Evolutionary conservation across 1,140 invertebrate genomes (phyloP).

Genomic region (Cecropterus lyciades): DNA sequence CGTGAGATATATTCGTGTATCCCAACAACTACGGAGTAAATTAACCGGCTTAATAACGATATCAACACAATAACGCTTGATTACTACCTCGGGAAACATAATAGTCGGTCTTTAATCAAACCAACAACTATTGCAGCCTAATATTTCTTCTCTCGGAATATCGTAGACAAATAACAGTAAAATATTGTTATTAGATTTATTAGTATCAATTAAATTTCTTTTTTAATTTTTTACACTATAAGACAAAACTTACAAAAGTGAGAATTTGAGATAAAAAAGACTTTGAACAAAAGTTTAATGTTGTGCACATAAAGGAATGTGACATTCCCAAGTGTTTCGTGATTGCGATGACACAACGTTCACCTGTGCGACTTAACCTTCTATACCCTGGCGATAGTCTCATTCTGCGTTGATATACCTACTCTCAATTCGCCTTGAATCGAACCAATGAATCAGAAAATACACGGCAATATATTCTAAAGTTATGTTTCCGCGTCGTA

Average conservation of each 20-base stretch:
- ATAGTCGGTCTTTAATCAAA: not conserved
- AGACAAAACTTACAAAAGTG: not conserved
- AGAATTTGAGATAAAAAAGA: not conserved
- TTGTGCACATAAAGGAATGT: conserved; percentile 24
- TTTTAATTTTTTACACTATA: not conserved
- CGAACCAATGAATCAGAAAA: conserved; percentile 30
- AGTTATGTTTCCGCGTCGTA: conserved; percentile 28
- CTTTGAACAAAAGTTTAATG: conserved; percentile 16
- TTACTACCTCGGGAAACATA: conserved; percentile 13
- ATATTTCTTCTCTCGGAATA: no score
- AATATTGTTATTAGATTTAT: not conserved
- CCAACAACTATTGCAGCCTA: no score
- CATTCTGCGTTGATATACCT: conserved; percentile 13
- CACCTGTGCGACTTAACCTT: conserved; percentile 23
- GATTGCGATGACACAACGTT: conserved; percentile 31
- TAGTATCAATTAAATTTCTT: not conserved
- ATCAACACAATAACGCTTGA: conserved; percentile 40
- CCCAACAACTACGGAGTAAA: conserved; percentile 29
- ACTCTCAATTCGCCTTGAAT: conserved; percentile 20
- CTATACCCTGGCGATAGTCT: conserved; percentile 7
- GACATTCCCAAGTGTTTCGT: conserved; percentile 21
- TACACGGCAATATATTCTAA: conserved; percentile 14
- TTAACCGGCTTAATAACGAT: conserved; percentile 40
- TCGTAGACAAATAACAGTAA: no score
- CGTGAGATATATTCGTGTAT: conserved; percentile 44